Evolutionary conservation across 2,888 invertebrate species (phyloP).

Genomic region (Spisula subtruncata): DNA sequence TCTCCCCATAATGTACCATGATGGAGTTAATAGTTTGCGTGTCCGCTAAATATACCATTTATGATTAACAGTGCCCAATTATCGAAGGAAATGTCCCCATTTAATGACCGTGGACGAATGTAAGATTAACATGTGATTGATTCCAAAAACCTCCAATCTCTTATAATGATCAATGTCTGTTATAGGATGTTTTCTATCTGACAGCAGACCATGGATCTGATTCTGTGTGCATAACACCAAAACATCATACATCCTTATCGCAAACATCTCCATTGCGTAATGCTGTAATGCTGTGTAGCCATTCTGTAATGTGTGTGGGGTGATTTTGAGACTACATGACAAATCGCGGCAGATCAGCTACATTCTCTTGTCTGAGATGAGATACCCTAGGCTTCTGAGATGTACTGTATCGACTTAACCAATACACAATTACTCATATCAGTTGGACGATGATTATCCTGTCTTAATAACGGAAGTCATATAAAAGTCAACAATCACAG

Average conservation of each 20-base stretch:
- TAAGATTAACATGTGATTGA: not conserved
- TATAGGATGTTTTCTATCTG: not conserved
- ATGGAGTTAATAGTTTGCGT: no score
- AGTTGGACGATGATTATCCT: not conserved
- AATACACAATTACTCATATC: not conserved
- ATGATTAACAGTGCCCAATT: no score
- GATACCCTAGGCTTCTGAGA: not conserved
- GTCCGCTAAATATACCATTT: no score
- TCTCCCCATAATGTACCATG: no score
- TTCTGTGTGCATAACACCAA: not conserved
- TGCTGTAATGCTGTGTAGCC: no score
- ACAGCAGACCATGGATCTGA: not conserved
- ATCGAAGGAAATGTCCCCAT: not conserved
- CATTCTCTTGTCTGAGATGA: not conserved
- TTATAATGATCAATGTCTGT: not conserved
- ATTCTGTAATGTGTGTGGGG: not conserved
- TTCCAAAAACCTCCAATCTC: not conserved
- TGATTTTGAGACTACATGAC: not conserved
- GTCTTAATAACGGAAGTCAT: not conserved
- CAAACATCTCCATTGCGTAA: not conserved
- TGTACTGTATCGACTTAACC: not conserved
- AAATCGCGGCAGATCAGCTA: conserved; percentile 6
- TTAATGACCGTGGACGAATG: no score
- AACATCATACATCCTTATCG: conserved; percentile 1
- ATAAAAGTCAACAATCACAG: not conserved